Conservation (phyloP, 2,113 vertebrate genomes). For the Heloderma charlesbogerti region DNA sequence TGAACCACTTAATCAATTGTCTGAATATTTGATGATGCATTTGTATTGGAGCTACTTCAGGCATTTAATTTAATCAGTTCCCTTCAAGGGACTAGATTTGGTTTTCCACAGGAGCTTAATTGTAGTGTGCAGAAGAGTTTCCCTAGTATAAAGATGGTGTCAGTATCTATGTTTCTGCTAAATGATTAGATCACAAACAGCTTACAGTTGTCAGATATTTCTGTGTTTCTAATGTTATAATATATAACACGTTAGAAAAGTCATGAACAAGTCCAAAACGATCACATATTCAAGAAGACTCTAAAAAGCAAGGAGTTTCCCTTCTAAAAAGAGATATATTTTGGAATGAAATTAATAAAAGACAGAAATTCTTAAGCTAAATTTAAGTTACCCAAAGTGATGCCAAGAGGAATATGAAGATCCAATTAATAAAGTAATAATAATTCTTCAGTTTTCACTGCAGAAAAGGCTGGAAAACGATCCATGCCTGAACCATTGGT, state of each 20-base stretch:
- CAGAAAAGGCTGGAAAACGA: neutral
- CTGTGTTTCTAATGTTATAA: neutral
- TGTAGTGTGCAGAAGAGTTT: neutral
- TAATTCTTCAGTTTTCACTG: neutral
- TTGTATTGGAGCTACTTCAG: neutral
- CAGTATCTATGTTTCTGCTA: neutral
- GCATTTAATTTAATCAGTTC: neutral
- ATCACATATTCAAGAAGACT: neutral
- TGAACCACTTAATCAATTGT: neutral
- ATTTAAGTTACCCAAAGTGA: neutral
- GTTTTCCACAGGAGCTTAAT: neutral
- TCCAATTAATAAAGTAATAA: neutral
- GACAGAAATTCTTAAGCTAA: neutral
- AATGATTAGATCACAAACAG: neutral
- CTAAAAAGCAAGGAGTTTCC: neutral
- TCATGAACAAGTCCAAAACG: neutral
- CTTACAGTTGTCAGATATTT: neutral
- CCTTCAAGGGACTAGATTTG: neutral
- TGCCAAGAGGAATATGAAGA: neutral
- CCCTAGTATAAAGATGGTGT: neutral
- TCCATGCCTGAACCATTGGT: neutral
- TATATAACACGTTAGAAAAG: neutral
- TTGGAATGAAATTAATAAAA: neutral
- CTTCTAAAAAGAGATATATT: neutral
- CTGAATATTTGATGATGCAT: constrained; percentile 1